Evolutionary conservation across 37 sponge, comb jelly and placozoan genomes (phyloP), one percentile per base, ranked within the genome.

Genomic region (Spongia lamella): DNA sequence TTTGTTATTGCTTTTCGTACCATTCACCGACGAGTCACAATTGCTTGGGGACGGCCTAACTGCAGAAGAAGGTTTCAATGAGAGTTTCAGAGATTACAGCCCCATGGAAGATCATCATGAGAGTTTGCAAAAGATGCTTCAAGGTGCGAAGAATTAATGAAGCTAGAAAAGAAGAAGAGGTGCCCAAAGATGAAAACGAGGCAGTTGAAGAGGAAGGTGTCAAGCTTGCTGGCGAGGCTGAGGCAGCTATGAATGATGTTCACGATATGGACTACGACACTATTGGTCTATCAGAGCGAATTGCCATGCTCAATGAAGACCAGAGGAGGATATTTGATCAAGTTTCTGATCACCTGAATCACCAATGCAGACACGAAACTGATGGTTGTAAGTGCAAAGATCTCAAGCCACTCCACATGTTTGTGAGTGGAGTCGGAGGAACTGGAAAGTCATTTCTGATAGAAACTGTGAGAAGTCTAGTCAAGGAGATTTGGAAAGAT

Each of bases 391-490:
- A 20, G 16, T 74, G 75, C 20, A 1, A 71, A 1, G 2, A 21
- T 17, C 24, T 22, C 27, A 33, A 75, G 25, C 85, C 72, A 35
- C 59, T 84, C 30, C 38, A 20, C 55, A 50, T 78, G 66, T 84
- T 66, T 47, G 30, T 84, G 19, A 61, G 64, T 71, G 85, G 85
- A 11, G 61, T 71, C 15, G 85, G 79, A 25, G 79, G 86, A 11
- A 66, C 80, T 14, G 86, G 86, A 20, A 86, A 86, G 50, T 65
- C 79, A 4, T 86, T 80, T 38, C 76, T 86, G 1, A 86, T 86
- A 30, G 43, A 64, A 16, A 40, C 80, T 25, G 40, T 81, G 14
- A 69, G 50, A 32, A 58, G 14, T 34, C 4, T 30, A 20, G 29
- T 49, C 49, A 17, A 70, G 71, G 22, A 21, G 19, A 31, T 21